Conservation (phyloP, 30 jellyfish, hydroid and myxozoan genomes). For the Calvadosia cruxmelitensis region DNA sequence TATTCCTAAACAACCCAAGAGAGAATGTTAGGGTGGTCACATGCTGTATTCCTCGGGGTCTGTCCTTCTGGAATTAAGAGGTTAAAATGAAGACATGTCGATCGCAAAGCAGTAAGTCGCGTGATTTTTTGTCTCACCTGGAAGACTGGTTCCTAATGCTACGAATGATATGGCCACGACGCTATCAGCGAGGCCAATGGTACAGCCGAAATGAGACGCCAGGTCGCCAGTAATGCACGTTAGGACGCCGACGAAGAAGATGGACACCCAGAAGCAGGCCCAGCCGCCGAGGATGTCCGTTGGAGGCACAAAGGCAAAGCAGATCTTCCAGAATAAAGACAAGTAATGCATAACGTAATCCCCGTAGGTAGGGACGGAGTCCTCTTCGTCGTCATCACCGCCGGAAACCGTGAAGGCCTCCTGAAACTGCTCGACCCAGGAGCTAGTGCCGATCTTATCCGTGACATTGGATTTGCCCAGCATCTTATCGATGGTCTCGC, state of each 20-base stretch:
- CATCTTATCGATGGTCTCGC: slow-evolving; percentile 86
- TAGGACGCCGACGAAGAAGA: slow-evolving; percentile 64
- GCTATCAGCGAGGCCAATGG: slow-evolving; percentile 97
- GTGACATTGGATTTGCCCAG: slow-evolving; percentile 70
- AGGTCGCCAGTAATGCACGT: slow-evolving; percentile 92
- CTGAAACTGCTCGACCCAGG: slow-evolving; percentile 93
- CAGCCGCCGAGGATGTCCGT: slow-evolving; percentile 93
- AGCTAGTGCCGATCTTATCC: slow-evolving; percentile 58
- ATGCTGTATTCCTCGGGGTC: too few relatives aligned
- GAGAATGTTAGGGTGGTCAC: too few relatives aligned
- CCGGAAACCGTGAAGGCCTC: slow-evolving; percentile 85
- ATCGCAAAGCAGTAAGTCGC: too few relatives aligned
- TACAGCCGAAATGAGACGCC: slow-evolving; percentile 95
- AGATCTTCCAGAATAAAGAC: slow-evolving; percentile 81
- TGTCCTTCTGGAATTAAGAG: too few relatives aligned
- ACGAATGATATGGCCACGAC: slow-evolving; percentile 95
- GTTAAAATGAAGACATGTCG: too few relatives aligned
- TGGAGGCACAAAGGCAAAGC: slow-evolving; percentile 89
- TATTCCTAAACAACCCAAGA: too few relatives aligned
- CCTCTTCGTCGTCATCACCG: slow-evolving; percentile 82
- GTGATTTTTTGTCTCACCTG: too few relatives aligned
- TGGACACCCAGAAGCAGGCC: slow-evolving; percentile 87
- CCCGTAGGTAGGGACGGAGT: slow-evolving; percentile 71
- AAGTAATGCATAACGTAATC: slow-evolving; percentile 97
- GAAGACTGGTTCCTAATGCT: slow-evolving; percentile 93